Percentiles rank a stretch among this genome's conserved stretches.
Conservation (phyloP, 1,140 invertebrate genomes). For the Tigriopus japonicus region DNA sequence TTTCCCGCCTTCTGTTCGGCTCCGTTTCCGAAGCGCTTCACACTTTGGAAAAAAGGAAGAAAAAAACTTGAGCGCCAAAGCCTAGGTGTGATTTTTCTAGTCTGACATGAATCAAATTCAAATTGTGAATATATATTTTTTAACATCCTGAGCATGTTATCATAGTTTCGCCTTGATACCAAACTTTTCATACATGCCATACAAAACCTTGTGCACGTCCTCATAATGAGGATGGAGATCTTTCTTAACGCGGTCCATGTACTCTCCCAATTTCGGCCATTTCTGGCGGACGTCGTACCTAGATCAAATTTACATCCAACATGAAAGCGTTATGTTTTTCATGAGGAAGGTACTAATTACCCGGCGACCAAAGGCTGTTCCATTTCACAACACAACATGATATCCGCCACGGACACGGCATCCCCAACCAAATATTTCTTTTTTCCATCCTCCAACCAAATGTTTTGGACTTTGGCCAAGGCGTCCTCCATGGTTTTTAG, state of each 20-base stretch:
- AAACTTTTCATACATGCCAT: not conserved
- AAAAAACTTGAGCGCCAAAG: too few relatives aligned
- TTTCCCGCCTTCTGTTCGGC: too few relatives aligned
- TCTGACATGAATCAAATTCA: too few relatives aligned
- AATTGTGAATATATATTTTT: too few relatives aligned
- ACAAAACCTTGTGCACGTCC: not conserved
- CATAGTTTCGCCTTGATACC: not conserved
- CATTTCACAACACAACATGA: constrained; percentile 3
- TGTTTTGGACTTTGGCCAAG: not conserved
- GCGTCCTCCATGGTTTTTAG: not conserved
- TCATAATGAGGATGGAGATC: constrained; percentile 2
- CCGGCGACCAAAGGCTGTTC: constrained; percentile 7
- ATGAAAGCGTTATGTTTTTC: too few relatives aligned
- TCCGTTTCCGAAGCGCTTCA: too few relatives aligned
- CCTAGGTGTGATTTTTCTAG: too few relatives aligned
- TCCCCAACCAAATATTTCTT: not conserved
- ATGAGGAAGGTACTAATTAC: not conserved
- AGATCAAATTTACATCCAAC: not conserved
- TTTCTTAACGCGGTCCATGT: constrained; percentile 1
- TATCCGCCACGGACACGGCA: not conserved
- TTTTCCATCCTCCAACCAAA: not conserved
- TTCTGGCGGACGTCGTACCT: constrained; percentile 4
- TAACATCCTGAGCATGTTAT: too few relatives aligned
- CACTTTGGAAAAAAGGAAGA: too few relatives aligned
- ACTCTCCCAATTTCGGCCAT: not conserved